A percentile compares a stretch with the other conserved stretches of the same genome.
Conservation (phyloP, 2,797 vertebrate genomes). For the Crypturellus tataupa region DNA sequence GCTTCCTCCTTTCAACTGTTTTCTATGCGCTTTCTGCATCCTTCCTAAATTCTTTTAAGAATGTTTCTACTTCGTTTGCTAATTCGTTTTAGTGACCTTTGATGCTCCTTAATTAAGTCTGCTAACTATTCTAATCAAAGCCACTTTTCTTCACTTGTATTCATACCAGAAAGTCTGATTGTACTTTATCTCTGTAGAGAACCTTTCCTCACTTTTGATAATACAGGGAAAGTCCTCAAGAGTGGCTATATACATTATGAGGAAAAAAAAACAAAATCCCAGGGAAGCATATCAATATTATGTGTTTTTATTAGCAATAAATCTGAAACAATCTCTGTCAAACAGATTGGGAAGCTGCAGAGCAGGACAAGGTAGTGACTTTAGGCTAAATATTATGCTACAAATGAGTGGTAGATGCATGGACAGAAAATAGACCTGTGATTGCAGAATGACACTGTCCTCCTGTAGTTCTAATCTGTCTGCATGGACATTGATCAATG, state of each 20-base stretch:
- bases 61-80: background rate
- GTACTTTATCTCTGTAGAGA: background rate
- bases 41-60: background rate
- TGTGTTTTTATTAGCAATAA: background rate
- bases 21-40: background rate
- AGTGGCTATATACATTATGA: background rate
- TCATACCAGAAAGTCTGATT: background rate
- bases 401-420: background rate
- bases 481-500: background rate
- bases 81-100: background rate
- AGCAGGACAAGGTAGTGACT: background rate
- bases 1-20: background rate
- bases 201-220: background rate
- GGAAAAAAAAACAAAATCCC: background rate
- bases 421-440: background rate
- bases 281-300: background rate
- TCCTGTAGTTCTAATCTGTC: background rate
- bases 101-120: background rate
- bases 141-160: background rate
- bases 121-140: background rate
- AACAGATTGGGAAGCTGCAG: background rate
- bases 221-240: background rate
- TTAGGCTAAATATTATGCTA: background rate
- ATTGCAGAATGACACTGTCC: background rate
- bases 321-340: background rate